Base-by-base conservation (phyloP, 1,140 invertebrate genomes). In the Brachionus manjavacas region DNA sequence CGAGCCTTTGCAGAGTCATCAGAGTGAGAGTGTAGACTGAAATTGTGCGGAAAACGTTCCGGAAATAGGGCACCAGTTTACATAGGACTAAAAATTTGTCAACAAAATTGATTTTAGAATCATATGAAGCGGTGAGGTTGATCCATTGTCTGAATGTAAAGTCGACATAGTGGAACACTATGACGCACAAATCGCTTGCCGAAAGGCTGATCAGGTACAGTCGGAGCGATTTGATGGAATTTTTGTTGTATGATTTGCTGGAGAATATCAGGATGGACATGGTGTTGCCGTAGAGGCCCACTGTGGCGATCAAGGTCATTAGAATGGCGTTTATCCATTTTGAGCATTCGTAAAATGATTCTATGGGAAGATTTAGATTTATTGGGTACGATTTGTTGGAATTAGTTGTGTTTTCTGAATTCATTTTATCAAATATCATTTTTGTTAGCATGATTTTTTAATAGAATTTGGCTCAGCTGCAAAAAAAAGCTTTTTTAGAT, bases 221-320 rank as follows among this genome's bases (percentile, higher is more conserved):
- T 23, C 72, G 39, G 2, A 76, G 41, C 6, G 72, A 76, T n/a
- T 76, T 76, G 9, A 76, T 76, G n/a, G 72, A 76, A 76, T 76
- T 76, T 76, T 76, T 76, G 25, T 76, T 76, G 20, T 76, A 76
- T 25, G 72, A 49, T 76, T 76, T 76, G 23, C 72, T 76, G 3
- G 20, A 76, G 23, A 76, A 76, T 23, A 76, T 76, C 6, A 49
- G 43, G 28, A 76, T 76, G 16, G 72, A 76, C 20, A 76, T 49
- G 7, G 9, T 25, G 25, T 76, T 76, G 9, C 72, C 72, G n/a
- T 76, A 76, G 3, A 49, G 8, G 2, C 72, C 72, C 4, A 76
- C 43, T 11, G 49, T 6, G 11, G 72, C 72, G 4, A 76, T 76
- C 41, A 76, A 1, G 20, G 16, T 76, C 72, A 76, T 76, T n/a